Conservation (phyloP, 2,797 vertebrate species). For the Prunella strophiata region DNA sequence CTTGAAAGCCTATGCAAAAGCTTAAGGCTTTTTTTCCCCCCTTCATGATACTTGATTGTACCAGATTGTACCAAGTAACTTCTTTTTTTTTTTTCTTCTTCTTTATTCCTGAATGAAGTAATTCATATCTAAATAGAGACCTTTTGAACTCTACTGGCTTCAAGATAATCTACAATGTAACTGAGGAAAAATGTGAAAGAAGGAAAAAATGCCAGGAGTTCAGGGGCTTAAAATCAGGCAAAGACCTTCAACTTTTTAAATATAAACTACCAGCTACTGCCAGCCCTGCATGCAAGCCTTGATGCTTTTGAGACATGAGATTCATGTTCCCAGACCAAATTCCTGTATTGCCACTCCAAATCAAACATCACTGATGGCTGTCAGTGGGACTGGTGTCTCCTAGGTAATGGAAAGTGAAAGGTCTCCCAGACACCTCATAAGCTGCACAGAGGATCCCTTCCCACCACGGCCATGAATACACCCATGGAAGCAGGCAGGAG, state of each 20-base stretch:
- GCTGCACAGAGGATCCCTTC: neutral
- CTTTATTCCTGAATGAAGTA: conserved; percentile 6
- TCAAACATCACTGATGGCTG: neutral
- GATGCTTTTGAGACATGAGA: neutral
- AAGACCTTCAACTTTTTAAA: neutral
- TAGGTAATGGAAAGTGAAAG: neutral
- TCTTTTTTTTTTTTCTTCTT: neutral
- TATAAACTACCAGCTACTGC: neutral
- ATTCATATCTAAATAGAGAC: conserved; percentile 17
- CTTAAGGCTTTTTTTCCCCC: neutral
- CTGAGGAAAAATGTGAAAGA: neutral
- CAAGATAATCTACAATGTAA: neutral
- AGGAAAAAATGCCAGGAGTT: neutral
- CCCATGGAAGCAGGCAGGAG: neutral
- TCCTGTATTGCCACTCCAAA: neutral
- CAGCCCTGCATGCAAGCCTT: neutral
- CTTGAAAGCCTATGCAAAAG: conserved; percentile 15
- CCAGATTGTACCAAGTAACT: conserved; percentile 16
- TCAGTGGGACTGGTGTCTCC: neutral
- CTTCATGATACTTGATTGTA: neutral
- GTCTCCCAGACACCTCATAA: neutral
- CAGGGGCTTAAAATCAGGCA: neutral
- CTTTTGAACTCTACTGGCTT: conserved; percentile 1
- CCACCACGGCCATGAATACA: neutral
- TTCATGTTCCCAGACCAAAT: neutral